Conservation (phyloP, 2,888 invertebrate genomes). For the Tryphoninae sp. region DNA sequence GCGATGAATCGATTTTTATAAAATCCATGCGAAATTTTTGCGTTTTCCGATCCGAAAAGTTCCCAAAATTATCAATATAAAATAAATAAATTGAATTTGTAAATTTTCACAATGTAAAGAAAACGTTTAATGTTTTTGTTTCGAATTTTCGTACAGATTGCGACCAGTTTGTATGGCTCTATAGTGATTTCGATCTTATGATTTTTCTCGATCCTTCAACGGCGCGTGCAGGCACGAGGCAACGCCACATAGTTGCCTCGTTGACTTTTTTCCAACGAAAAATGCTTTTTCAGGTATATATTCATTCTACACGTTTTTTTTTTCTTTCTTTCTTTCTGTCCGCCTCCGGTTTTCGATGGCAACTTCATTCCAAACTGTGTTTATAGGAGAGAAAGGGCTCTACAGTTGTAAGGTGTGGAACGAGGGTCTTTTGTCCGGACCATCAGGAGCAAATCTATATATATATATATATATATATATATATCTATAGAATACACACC, state of each 20-base stretch:
- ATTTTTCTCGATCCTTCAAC: conserved; percentile 17
- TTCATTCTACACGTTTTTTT: not conserved
- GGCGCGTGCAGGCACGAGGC: conserved; percentile 30
- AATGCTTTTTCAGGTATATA: conserved; percentile 46
- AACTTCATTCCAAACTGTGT: conserved; percentile 30
- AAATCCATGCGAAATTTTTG: not conserved
- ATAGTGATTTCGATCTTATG: conserved; percentile 45
- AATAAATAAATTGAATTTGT: too few species aligned
- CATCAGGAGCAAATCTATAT: conserved; percentile 19
- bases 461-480: not conserved
- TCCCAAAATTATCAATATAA: too few species aligned
- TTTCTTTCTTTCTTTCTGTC: conserved; percentile 8
- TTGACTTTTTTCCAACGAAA: conserved; percentile 55
- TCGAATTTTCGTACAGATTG: conserved; percentile 1
- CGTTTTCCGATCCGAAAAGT: not conserved
- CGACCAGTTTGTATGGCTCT: not conserved
- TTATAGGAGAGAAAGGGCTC: conserved; percentile 28
- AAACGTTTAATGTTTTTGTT: not conserved
- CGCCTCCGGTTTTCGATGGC: conserved; percentile 6
- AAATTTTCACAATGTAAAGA: too few species aligned
- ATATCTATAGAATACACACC: conserved; percentile 27
- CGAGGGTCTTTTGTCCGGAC: conserved; percentile 44
- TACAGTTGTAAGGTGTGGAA: conserved; percentile 27
- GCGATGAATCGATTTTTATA: not conserved
- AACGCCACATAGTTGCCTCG: conserved; percentile 9